phyloP scores from a whole-genome alignment of 2,797 vertebrate species.

The Heteromormyrus szaboi region DNA sequence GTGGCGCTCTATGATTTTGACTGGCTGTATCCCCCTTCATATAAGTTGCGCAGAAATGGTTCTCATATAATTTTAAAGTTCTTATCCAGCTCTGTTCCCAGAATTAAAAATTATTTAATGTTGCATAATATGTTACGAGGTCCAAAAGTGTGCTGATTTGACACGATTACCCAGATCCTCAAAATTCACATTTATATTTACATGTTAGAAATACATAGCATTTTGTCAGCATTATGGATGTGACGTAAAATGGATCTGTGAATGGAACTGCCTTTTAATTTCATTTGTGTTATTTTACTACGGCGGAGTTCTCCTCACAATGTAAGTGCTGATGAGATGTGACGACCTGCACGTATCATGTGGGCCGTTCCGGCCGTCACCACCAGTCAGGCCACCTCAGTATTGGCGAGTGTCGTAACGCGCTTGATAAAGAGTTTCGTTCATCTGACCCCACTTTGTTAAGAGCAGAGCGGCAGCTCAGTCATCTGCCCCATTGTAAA shows the following conservation, averaged over 20 bases:
- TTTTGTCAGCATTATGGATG: not conserved
- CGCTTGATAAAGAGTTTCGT: not conserved
- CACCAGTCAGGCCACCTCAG: not conserved
- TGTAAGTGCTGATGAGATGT: not conserved
- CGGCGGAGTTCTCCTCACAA: not conserved
- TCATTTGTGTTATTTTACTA: not conserved
- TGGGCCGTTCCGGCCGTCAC: not conserved
- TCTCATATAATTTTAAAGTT: not conserved
- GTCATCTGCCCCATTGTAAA: not conserved
- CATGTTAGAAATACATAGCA: not conserved
- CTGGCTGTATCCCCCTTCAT: not conserved
- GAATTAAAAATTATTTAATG: not conserved
- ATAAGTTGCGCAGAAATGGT: not conserved
- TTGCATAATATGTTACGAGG: not conserved
- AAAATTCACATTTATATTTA: not conserved
- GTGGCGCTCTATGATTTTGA: not conserved
- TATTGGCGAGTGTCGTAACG: not conserved
- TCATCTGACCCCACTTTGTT: not conserved
- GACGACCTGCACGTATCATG: not conserved
- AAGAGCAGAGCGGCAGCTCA: not conserved
- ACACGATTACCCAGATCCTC: not conserved
- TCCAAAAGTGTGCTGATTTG: not conserved
- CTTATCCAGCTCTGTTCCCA: not conserved
- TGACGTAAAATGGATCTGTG: not conserved
- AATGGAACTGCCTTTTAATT: not conserved